These are phyloP conservation scores for Rostratula benghalensis DNA, from an alignment of 2,113 vertebrate species.

Conservation along the genomic window DNA sequence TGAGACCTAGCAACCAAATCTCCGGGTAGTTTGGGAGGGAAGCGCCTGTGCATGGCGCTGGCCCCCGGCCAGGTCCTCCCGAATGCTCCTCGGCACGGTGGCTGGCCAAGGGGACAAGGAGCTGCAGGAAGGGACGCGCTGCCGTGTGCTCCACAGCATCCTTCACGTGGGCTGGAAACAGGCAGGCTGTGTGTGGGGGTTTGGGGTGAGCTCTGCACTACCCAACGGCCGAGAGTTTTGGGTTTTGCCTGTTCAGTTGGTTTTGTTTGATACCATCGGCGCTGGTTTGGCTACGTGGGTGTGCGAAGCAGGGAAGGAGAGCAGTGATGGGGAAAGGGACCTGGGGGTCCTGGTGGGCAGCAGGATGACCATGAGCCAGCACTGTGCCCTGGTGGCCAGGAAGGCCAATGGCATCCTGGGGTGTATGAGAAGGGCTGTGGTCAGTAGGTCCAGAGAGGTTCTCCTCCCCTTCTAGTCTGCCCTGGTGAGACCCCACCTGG, in stretches of 20 bases:
- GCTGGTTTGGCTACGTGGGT: neutral
- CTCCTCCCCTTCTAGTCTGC: no score
- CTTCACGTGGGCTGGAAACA: fast-evolving
- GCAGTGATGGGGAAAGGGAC: no score
- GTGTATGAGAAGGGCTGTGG: no score
- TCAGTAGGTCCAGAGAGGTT: no score
- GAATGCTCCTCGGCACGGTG: neutral
- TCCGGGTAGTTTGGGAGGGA: slow-evolving; percentile 9
- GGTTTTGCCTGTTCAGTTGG: fast-evolving
- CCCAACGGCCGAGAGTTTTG: neutral
- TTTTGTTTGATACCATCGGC: neutral
- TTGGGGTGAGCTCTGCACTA: neutral
- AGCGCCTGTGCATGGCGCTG: neutral
- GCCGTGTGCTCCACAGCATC: fast-evolving
- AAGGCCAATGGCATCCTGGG: no score
- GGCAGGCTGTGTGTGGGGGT: fast-evolving
- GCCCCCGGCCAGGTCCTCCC: neutral
- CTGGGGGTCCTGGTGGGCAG: no score
- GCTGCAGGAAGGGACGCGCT: fast-evolving
- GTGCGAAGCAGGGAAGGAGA: neutral
- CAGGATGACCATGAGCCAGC: no score
- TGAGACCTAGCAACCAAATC: slow-evolving; percentile 9
- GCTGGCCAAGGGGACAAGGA: neutral
- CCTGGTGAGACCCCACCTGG: no score
- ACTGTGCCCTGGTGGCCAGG: no score